phyloP scores from a whole-genome alignment of 2,113 vertebrate species.

The Corythaixoides concolor region DNA sequence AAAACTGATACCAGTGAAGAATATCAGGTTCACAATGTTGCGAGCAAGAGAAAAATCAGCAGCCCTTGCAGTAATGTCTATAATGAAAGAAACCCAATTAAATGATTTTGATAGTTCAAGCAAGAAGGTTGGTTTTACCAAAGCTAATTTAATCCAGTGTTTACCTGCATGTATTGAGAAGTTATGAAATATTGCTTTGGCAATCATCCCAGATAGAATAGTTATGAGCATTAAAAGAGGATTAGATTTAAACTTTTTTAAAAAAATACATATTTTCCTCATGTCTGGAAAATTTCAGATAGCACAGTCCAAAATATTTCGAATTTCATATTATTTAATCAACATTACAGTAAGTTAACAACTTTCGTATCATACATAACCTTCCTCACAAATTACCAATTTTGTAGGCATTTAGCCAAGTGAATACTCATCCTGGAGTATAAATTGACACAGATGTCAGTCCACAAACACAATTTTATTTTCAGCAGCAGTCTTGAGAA shows the following conservation, averaged over 20 bases:
- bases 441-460: slow-evolving; percentile 38
- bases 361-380: not conserved
- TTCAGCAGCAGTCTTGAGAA: slow-evolving; percentile 37
- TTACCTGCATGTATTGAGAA: slow-evolving; percentile 40
- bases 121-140: not conserved
- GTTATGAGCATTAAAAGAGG: slow-evolving; percentile 24
- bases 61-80: not conserved
- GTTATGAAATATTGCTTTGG: slow-evolving; percentile 34
- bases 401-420: slow-evolving; percentile 11
- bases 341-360: not conserved
- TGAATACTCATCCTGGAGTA: not conserved
- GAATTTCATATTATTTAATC: not conserved
- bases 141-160: not conserved
- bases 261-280: not conserved
- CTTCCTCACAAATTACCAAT: not conserved
- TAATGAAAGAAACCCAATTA: not conserved
- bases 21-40: not conserved
- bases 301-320: slow-evolving; percentile 17
- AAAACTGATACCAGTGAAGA: not conserved
- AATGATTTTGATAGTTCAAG: not conserved
- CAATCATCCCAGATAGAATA: slow-evolving; percentile 20
- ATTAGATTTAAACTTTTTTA: slow-evolving; percentile 15
- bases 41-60: not conserved
- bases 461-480: slow-evolving; percentile 52
- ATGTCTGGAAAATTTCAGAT: slow-evolving; percentile 15